Base-by-base conservation (phyloP, 2,888 invertebrate genomes). In the Tenthredo amoena region DNA sequence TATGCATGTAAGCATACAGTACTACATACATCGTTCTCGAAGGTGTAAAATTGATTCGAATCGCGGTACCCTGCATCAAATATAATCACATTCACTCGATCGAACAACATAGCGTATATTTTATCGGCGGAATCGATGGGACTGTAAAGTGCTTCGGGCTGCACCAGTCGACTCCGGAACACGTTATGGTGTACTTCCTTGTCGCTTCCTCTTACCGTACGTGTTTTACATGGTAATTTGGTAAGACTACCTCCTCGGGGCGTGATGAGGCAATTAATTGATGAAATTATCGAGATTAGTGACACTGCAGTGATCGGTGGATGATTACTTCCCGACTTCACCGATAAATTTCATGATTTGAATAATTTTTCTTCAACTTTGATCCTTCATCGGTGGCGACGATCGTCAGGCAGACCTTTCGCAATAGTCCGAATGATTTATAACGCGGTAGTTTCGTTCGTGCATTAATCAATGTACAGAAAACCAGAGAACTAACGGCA, bases 221-320 rank as follows among this genome's bases (percentile, higher is more conserved):
- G 40, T 43, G 74, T 74, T 43, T 26, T 47, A 43, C 74, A 74
- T 74, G 74, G 43, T 74, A 74, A 74, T 74, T 43, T 34, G 34
- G 5, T 18, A 34, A 18, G 34, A 34, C 26, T 34, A 68, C 31
- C 34, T 26, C 5, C 34, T 68, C 68, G 34, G 34, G 65, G 68
- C 34, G 68, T 31, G 68, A 68, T 15, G 34, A 68, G 68, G 34
- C 12, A 34, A 68, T 12, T 68, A 34, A 68, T 68, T 34, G 18
- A 68, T 68, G 6, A 34, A 68, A 34, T 68, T 34, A 68, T 68
- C 5, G 34, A 12, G 18, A 15, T 68, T 18, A 34, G 18, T 62
- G 12, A 62, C 62, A 12, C 31, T 34, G 34, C 6, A 0, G 18
- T 34, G 6, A 68, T 68, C 55, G 18, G 18, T n/a, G n/a, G 18